Evolutionary conservation across 2,113 vertebrate genomes (phyloP).

Genomic region (Upupa epops): DNA sequence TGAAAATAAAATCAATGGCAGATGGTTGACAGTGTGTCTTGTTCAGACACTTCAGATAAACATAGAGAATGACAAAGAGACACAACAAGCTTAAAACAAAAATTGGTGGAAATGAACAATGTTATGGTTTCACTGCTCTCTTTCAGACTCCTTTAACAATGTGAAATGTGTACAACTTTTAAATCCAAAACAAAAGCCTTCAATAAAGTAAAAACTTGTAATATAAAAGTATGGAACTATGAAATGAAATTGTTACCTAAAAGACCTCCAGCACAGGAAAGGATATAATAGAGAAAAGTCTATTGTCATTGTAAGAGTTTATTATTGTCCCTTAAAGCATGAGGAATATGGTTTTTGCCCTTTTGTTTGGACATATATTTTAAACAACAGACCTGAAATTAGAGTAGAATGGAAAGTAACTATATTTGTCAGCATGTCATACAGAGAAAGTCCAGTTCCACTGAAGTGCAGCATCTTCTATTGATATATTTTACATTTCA

Average conservation of each 20-base stretch:
- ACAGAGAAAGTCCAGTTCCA: neutral
- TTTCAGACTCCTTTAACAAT: neutral
- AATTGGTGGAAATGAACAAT: neutral
- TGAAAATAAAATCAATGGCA: constrained; percentile 47
- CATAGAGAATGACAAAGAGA: neutral
- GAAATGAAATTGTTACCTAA: neutral
- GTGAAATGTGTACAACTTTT: neutral
- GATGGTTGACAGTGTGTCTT: constrained; percentile 36
- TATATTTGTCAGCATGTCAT: neutral
- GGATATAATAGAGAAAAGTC: neutral
- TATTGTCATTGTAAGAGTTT: neutral
- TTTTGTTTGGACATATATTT: neutral
- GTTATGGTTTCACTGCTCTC: neutral
- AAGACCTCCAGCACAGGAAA: neutral
- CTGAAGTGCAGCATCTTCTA: neutral
- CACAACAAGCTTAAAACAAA: neutral
- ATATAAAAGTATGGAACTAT: neutral
- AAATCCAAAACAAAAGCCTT: neutral
- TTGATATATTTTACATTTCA: neutral
- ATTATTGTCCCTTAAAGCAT: neutral
- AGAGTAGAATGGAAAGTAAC: neutral
- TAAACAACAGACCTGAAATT: neutral
- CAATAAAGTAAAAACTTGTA: neutral
- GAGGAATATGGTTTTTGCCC: neutral
- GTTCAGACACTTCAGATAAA: constrained; percentile 36